phyloP scores from a whole-genome alignment of 2,113 vertebrate species.

The Xiphophorus couchianus region DNA sequence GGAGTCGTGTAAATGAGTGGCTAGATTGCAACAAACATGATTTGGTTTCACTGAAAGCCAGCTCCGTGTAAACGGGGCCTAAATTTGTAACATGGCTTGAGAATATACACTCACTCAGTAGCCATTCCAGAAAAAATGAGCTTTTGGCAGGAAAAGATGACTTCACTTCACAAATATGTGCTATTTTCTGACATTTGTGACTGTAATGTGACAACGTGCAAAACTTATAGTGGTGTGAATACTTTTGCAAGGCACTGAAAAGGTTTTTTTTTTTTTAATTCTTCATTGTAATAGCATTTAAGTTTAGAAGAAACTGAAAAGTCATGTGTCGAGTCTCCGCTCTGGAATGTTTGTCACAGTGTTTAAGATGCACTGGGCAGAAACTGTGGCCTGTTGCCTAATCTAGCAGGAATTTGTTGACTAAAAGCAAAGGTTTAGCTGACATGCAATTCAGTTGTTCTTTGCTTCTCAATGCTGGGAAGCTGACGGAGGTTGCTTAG shows the following conservation, averaged over 20 bases:
- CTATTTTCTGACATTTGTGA: background rate
- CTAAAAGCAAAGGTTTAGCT: constrained; percentile 60
- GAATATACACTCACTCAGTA: no score
- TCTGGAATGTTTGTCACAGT: constrained; percentile 69
- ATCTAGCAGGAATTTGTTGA: constrained; percentile 78
- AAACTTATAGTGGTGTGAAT: background rate
- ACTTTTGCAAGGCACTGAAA: background rate
- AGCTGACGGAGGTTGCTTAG: constrained; percentile 28
- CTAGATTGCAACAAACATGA: no score
- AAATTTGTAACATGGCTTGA: no score
- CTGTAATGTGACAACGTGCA: background rate
- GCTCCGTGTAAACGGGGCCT: no score
- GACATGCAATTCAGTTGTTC: constrained; percentile 70
- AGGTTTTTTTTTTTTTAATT: background rate
- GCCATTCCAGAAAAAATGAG: no score
- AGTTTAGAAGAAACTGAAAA: constrained; percentile 35
- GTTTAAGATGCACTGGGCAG: constrained; percentile 72
- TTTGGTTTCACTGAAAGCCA: no score
- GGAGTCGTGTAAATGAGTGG: no score
- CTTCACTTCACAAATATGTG: background rate
- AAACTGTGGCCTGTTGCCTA: constrained; percentile 72
- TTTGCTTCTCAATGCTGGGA: constrained; percentile 69
- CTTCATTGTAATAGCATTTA: constrained; percentile 47
- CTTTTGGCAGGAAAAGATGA: no score
- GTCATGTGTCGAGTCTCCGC: constrained; percentile 53